Evolutionary conservation across 2,797 vertebrate genomes (phyloP).

Genomic region (Fratercula arctica): DNA sequence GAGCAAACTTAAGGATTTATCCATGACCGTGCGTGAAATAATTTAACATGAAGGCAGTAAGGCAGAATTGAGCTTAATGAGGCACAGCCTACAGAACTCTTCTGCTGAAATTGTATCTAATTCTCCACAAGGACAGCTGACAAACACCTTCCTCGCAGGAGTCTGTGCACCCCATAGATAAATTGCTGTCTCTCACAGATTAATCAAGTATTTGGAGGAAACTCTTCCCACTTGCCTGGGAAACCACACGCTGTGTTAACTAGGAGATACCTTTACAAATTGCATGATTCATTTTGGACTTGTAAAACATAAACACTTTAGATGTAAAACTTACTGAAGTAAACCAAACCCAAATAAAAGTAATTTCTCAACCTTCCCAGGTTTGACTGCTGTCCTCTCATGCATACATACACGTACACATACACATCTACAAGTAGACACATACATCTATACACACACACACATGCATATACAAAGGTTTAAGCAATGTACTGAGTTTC

Average conservation of each 20-base stretch:
- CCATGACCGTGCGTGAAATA: not conserved
- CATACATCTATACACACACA: not conserved
- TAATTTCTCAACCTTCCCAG: not conserved
- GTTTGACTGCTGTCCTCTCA: not conserved
- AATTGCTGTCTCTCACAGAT: slow-evolving; percentile 42
- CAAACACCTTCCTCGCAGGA: slow-evolving; percentile 7
- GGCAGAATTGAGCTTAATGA: not conserved
- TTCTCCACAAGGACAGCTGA: not conserved
- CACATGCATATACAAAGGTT: rapidly evolving
- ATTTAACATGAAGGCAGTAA: not conserved
- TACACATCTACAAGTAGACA: too few relatives aligned
- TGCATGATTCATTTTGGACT: not conserved
- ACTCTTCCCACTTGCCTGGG: not conserved
- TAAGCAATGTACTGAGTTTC: not conserved
- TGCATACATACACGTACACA: not conserved
- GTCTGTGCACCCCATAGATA: not conserved
- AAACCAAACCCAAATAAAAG: not conserved
- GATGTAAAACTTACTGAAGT: not conserved
- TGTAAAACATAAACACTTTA: not conserved
- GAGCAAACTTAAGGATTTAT: not conserved
- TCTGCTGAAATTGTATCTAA: slow-evolving; percentile 27
- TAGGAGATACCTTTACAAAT: not conserved
- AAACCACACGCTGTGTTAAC: not conserved
- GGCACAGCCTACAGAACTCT: not conserved
- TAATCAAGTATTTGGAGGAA: slow-evolving; percentile 20